These are phyloP conservation scores for Pilophorus perplexus DNA, from an alignment of 2,888 invertebrate species.

Conservation along the genomic window DNA sequence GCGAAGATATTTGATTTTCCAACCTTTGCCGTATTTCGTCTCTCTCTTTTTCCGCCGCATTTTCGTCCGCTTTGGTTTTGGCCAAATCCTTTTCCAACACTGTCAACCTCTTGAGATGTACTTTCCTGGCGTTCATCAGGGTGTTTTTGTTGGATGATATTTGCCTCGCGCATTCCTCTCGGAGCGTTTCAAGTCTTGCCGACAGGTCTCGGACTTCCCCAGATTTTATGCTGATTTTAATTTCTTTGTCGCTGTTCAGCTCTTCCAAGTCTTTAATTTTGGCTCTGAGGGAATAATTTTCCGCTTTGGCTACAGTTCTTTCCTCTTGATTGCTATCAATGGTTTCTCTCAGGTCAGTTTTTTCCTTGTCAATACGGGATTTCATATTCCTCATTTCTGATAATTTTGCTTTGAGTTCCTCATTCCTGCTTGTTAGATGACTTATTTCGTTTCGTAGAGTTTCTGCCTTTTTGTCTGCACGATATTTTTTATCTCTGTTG, in stretches of 20 bases:
- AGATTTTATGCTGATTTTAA: constrained; percentile 11
- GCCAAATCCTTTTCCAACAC: constrained; percentile 33
- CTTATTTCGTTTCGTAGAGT: constrained; percentile 14
- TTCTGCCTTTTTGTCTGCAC: constrained; percentile 13
- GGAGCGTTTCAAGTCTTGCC: constrained; percentile 20
- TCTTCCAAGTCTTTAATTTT: constrained; percentile 29
- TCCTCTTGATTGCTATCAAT: constrained; percentile 10
- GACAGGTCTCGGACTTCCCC: constrained; percentile 22
- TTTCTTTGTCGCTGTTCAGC: constrained; percentile 13
- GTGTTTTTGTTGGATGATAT: constrained; percentile 27
- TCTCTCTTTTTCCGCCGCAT: constrained; percentile 21
- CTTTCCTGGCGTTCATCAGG: constrained; percentile 3
- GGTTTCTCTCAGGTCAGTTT: background rate
- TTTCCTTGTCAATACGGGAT: background rate
- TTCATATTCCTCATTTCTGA: background rate
- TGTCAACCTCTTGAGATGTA: constrained; percentile 10
- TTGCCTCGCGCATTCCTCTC: constrained; percentile 36
- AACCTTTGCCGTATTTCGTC: constrained; percentile 23
- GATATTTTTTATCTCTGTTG: constrained; percentile 5
- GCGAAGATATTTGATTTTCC: constrained; percentile 19
- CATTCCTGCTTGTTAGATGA: constrained; percentile 1
- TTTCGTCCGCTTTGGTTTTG: constrained; percentile 24
- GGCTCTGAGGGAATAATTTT: constrained; percentile 18
- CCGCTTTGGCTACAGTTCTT: constrained; percentile 4
- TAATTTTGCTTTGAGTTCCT: constrained; percentile 6